A percentile compares a stretch with the other conserved stretches of the same genome.
These are phyloP conservation scores for Saimiri boliviensis DNA, from an alignment of 2,113 vertebrate species.

Conservation along the genomic window DNA sequence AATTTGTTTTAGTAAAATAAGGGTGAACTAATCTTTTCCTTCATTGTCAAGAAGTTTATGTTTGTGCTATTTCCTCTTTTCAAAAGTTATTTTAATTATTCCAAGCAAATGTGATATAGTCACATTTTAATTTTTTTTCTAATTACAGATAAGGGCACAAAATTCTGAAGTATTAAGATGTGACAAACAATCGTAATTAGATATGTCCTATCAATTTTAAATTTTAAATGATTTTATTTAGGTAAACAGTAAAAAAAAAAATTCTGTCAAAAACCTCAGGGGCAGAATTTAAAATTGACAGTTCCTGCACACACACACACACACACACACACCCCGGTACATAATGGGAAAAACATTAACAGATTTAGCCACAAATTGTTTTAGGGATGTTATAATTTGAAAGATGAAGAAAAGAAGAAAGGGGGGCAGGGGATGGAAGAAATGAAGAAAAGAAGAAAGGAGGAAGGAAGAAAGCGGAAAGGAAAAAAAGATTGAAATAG, in stretches of 20 bases:
- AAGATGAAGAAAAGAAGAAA: not conserved
- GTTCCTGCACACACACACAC: not conserved
- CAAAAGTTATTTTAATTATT: not conserved
- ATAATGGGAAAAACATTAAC: not conserved
- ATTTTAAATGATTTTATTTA: not conserved
- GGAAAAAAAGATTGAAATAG: not conserved
- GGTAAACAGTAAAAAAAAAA: not conserved
- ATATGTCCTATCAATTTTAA: not conserved
- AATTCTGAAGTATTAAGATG: not conserved
- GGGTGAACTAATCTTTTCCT: not conserved
- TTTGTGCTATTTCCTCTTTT: not conserved
- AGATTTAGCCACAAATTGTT: not conserved
- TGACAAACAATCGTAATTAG: not conserved
- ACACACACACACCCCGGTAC: rapidly evolving
- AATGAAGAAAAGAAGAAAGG: not conserved
- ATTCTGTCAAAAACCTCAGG: not conserved
- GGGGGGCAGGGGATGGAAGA: not conserved
- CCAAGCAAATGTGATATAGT: not conserved
- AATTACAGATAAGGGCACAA: not conserved
- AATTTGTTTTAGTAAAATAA: conserved; percentile 45
- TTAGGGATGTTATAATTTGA: not conserved
- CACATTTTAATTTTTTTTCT: not conserved
- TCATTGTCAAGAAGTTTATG: not conserved
- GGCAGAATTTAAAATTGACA: not conserved
- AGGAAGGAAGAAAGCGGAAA: not conserved